phyloP scores from a whole-genome alignment of 2,797 vertebrate species.

The Myotis pilosus region DNA sequence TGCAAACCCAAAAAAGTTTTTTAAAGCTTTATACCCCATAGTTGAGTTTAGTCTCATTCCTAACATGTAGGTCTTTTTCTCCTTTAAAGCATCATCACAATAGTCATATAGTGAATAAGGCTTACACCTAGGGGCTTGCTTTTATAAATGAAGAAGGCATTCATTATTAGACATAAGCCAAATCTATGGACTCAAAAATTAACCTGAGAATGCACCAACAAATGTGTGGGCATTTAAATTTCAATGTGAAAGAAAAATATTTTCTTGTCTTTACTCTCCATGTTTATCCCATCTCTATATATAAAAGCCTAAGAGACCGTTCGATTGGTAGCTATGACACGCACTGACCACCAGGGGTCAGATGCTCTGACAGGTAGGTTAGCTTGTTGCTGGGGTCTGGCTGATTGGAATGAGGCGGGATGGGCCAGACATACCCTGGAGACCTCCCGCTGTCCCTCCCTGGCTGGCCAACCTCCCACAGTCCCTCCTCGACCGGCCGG shows the following conservation, averaged over 20 bases:
- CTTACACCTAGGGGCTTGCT: not conserved
- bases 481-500: too few relatives aligned
- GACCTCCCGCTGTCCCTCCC: too few relatives aligned
- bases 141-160: not conserved
- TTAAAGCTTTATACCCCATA: not conserved
- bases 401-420: too few relatives aligned
- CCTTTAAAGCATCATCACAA: not conserved
- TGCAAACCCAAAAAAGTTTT: not conserved
- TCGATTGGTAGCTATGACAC: too few relatives aligned
- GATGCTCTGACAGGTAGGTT: too few relatives aligned
- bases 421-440: too few relatives aligned
- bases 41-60: not conserved
- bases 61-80: not conserved
- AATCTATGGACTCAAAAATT: not conserved
- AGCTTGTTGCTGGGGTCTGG: too few relatives aligned
- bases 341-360: too few relatives aligned
- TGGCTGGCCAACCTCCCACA: too few relatives aligned
- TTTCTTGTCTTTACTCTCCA: not conserved
- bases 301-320: too few relatives aligned
- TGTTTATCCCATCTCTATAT: not conserved
- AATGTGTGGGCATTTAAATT: not conserved
- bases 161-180: not conserved
- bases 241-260: not conserved
- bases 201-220: not conserved
- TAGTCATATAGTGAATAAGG: not conserved